Conservation (phyloP, 2,797 vertebrate species). For the Halcyon smyrnensis region DNA sequence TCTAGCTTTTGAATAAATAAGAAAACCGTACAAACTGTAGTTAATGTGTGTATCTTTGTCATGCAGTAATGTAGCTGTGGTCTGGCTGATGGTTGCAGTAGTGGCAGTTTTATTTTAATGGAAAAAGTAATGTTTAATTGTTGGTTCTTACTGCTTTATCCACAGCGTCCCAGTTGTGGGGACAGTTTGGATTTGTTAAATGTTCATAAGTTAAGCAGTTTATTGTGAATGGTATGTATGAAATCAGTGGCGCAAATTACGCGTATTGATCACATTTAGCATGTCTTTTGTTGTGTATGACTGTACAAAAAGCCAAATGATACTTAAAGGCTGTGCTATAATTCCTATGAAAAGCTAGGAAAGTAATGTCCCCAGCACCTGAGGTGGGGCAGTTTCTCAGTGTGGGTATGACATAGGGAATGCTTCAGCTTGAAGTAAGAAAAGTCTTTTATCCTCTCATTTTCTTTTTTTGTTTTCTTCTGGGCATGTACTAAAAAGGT, state of each 20-base stretch:
- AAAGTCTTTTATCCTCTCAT: not conserved
- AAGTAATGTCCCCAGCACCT: not conserved
- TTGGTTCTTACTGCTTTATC: not conserved
- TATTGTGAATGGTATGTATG: not conserved
- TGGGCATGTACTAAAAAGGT: not conserved
- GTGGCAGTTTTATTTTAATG: not conserved
- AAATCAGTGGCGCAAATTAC: not conserved
- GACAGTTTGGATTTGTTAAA: not conserved
- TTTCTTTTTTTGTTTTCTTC: not conserved
- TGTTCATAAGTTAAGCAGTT: not conserved
- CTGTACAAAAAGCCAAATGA: not conserved
- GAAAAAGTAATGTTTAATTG: not conserved
- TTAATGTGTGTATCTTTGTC: constrained; percentile 66
- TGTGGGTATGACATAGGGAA: not conserved
- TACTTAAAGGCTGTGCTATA: not conserved
- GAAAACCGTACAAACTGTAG: constrained; percentile 62
- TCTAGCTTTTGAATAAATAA: constrained; percentile 80
- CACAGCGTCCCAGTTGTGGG: not conserved
- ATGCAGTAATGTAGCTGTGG: not conserved
- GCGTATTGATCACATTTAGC: not conserved
- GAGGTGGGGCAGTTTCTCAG: not conserved
- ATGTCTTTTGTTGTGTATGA: not conserved
- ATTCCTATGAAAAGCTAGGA: not conserved
- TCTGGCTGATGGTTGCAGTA: not conserved
- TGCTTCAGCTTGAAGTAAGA: not conserved